Conservation (phyloP, 2,888 invertebrate species). For the Idaea dimidiata region DNA sequence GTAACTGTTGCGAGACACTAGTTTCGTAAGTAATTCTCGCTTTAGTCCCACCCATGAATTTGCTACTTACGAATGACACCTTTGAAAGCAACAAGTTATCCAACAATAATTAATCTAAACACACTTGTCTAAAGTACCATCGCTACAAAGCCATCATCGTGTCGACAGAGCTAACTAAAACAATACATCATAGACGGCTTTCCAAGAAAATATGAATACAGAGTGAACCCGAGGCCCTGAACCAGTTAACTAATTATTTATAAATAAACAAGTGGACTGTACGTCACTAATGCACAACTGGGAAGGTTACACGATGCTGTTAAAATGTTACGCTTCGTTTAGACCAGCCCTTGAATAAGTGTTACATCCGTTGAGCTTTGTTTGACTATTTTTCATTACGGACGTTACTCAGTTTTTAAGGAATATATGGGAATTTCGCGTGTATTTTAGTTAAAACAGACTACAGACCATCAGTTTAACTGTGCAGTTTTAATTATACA, state of each 20-base stretch:
- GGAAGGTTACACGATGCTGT: slow-evolving; percentile 10
- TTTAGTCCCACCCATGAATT: too few species aligned
- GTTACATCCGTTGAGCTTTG: slow-evolving; percentile 2
- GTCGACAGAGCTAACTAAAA: slow-evolving; percentile 35
- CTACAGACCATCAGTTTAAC: too few species aligned
- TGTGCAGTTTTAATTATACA: too few species aligned
- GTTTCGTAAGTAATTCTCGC: too few species aligned
- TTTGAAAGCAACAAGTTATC: slow-evolving; percentile 7
- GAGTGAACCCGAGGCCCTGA: slow-evolving; percentile 63
- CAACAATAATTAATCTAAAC: slow-evolving; percentile 23
- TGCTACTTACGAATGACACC: too few species aligned
- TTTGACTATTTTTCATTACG: background rate
- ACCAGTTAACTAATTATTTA: slow-evolving; percentile 48
- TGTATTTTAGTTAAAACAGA: too few species aligned
- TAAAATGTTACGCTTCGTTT: slow-evolving; percentile 8
- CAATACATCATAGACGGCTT: slow-evolving; percentile 33
- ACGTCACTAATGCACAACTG: slow-evolving; percentile 11
- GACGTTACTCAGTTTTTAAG: too few species aligned
- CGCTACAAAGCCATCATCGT: slow-evolving; percentile 27
- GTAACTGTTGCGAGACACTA: too few species aligned
- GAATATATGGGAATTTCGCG: too few species aligned
- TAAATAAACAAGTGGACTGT: slow-evolving; percentile 19
- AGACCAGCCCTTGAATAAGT: slow-evolving; percentile 12
- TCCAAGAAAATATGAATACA: slow-evolving; percentile 49
- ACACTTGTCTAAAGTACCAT: slow-evolving; percentile 15